Percentiles rank a stretch among this genome's conserved stretches.
These are phyloP conservation scores for Frieseomelitta varia DNA, from an alignment of 1,140 invertebrate species.

Conservation along the genomic window DNA sequence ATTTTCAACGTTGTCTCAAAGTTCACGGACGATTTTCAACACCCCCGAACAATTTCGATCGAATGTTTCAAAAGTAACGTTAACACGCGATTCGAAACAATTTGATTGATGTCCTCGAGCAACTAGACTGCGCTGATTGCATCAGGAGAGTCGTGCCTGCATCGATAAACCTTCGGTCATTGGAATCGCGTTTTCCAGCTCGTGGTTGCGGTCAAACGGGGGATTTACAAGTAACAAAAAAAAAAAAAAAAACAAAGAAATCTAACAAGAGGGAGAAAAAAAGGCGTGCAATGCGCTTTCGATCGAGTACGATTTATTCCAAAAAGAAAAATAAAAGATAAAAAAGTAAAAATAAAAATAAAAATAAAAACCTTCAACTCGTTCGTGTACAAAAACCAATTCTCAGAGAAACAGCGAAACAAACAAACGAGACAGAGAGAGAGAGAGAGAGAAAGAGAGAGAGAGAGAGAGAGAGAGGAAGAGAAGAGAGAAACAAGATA, in stretches of 20 bases:
- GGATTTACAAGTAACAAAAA: background rate
- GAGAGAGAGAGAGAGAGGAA: background rate
- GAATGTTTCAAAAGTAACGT: background rate
- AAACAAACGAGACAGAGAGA: background rate
- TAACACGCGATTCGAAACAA: background rate
- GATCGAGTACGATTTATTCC: conserved; percentile 17
- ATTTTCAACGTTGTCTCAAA: background rate
- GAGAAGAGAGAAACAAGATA: too few species aligned
- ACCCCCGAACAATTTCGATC: background rate
- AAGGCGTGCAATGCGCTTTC: background rate
- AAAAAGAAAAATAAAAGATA: background rate
- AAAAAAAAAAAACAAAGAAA: conserved; percentile 19
- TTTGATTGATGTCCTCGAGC: background rate
- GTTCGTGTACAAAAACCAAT: background rate
- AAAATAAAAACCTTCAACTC: background rate
- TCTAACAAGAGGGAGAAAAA: background rate
- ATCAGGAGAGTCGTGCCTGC: background rate
- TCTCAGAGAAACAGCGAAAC: background rate
- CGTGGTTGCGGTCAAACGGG: conserved; percentile 25
- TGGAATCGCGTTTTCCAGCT: conserved; percentile 37
- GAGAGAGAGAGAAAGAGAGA: background rate
- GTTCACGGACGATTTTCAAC: background rate
- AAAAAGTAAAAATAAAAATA: background rate
- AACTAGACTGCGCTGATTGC: background rate
- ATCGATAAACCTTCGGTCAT: conserved; percentile 5